A percentile compares a stretch with the other conserved stretches of the same genome.
Conservation (phyloP, 2,797 vertebrate species). For the Hephaestus fuliginosus region DNA sequence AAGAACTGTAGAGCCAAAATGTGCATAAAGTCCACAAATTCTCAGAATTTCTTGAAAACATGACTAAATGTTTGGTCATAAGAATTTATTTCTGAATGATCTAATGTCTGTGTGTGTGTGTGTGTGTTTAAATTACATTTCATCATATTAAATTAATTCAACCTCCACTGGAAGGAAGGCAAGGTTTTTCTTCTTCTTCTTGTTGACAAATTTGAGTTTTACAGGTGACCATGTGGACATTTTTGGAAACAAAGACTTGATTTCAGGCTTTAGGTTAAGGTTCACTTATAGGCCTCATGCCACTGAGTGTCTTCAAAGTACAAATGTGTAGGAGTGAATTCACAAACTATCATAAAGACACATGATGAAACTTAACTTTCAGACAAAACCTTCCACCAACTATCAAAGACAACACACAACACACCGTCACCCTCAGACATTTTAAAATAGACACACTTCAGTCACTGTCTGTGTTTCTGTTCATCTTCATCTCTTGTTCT, state of each 20-base stretch:
- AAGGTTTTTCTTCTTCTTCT: too few species aligned
- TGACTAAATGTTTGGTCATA: too few species aligned
- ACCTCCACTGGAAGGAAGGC: too few species aligned
- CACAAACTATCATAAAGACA: not conserved
- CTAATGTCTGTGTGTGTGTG: too few species aligned
- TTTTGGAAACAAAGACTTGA: not conserved
- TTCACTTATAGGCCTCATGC: not conserved
- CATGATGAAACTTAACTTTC: not conserved
- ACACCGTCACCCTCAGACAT: not conserved
- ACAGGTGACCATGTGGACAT: too few species aligned
- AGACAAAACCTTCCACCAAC: not conserved
- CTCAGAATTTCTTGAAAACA: too few species aligned
- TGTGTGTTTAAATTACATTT: too few species aligned
- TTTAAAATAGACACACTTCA: slow-evolving; percentile 34
- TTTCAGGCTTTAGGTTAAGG: not conserved
- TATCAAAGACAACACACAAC: not conserved
- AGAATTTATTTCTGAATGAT: too few species aligned
- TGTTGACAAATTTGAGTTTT: too few species aligned
- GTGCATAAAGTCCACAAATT: too few species aligned
- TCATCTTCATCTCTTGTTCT: not conserved
- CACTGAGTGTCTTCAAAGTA: not conserved
- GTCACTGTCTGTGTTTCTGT: not conserved
- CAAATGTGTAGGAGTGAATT: not conserved
- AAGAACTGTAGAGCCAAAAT: too few species aligned
- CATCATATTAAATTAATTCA: too few species aligned